Evolutionary conservation across 1,140 invertebrate genomes (phyloP), one percentile per base, ranked within the genome.

Genomic region (Euglossa dilemma): DNA sequence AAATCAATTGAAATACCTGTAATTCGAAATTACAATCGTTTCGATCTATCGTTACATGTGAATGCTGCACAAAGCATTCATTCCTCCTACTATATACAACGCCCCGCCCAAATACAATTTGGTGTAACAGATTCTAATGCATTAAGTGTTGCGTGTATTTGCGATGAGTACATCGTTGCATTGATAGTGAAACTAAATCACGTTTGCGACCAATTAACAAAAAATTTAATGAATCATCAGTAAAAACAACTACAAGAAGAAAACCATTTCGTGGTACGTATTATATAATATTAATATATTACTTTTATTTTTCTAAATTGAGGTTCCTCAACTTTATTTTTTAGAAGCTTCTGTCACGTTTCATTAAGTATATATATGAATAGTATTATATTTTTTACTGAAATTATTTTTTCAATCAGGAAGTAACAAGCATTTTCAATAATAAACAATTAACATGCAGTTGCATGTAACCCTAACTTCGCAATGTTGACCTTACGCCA

Each of bases 61-160:
- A 75, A 81, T 6, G 25, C 20, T 14, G 20, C 28, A 20, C 47
- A n/a, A 80, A 50, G 47, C 47, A 85, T 36, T 76, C 57, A 64
- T 71, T 64, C 28, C 43, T 63, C 69, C 36, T 11, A 72, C 75
- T 9, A 25, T 7, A 75, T n/a, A 18, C 16, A 43, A 82, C 73
- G 92, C 92, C 93, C 92, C 92, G 91, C 92, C 92, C 92, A 90
- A 82, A 92, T 90, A 90, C 87, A 83, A 92, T 63, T 90, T 91
- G 80, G 36, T 83, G 66, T 85, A 86, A 86, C 87, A 87, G 86
- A 83, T 85, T 89, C 87, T 70, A 72, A 47, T 23, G 63, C 28
- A 52, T 52, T 23, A 25, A 79, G 75, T 67, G 73, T 80, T 80
- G 70, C 28, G 23, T 59, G n/a, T 28, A 50, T 23, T 57, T 11